A percentile compares a stretch with the other conserved stretches of the same genome.
phyloP scores from a whole-genome alignment of 2,797 vertebrate genomes.

The Lagocephalus sceleratus region DNA sequence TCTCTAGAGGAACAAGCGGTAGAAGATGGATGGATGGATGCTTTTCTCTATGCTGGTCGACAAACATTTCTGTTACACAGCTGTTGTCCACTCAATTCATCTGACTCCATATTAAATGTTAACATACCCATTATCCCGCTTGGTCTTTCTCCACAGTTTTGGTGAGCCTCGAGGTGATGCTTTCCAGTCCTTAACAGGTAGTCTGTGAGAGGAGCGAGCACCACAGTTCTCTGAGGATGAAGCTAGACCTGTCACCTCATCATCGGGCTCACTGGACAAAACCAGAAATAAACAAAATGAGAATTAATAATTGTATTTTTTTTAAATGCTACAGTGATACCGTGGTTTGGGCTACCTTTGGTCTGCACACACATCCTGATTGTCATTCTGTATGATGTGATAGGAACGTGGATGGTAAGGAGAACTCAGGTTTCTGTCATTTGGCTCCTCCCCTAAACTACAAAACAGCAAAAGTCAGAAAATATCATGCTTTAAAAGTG shows the following conservation, averaged over 20 bases:
- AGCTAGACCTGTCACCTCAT: conserved; percentile 90
- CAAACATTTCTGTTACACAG: too few relatives aligned
- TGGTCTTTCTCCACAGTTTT: conserved; percentile 87
- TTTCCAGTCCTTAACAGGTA: conserved; percentile 95
- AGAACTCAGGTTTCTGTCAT: conserved; percentile 87
- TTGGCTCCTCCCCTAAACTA: conserved; percentile 88
- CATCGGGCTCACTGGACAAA: conserved; percentile 88
- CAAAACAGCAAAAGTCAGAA: conserved; percentile 8
- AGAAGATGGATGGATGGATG: too few relatives aligned
- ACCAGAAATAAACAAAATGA: not conserved
- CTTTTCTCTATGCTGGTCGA: too few relatives aligned
- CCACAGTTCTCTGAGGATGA: conserved; percentile 85
- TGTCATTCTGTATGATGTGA: conserved; percentile 87
- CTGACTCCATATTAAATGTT: not conserved
- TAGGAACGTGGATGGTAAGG: conserved; percentile 88
- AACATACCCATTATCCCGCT: conserved; percentile 87
- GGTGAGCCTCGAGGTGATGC: conserved; percentile 88
- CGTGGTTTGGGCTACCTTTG: conserved; percentile 80
- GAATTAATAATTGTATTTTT: too few relatives aligned
- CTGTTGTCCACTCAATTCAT: not conserved
- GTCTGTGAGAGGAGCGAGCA: conserved; percentile 82
- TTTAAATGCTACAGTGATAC: too few relatives aligned
- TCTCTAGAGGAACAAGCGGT: too few relatives aligned
- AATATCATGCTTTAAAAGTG: too few relatives aligned
- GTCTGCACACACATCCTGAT: conserved; percentile 87